These are phyloP conservation scores for Heptranchias perlo DNA, from an alignment of 2,113 vertebrate species.

Conservation along the genomic window DNA sequence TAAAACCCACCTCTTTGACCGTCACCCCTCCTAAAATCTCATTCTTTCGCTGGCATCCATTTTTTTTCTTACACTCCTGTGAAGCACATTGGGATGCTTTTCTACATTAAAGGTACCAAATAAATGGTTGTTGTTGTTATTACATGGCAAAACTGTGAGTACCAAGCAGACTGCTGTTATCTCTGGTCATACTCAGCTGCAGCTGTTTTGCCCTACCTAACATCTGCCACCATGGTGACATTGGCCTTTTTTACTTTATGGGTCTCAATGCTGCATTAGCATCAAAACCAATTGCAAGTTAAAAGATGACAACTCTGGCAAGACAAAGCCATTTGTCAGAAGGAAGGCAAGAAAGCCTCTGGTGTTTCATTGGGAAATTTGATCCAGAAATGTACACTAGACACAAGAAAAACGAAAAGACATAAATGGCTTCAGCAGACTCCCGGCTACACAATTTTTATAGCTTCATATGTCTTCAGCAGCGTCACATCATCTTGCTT, in stretches of 20 bases:
- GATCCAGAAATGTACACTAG: background rate
- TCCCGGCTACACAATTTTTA: background rate
- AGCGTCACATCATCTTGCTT: background rate
- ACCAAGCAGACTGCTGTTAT: background rate
- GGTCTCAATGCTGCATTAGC: background rate
- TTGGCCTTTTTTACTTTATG: background rate
- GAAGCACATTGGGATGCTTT: background rate
- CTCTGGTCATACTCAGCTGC: background rate
- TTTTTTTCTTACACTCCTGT: background rate
- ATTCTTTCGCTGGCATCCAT: background rate
- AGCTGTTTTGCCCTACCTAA: background rate
- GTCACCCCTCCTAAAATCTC: background rate
- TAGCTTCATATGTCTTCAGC: no score
- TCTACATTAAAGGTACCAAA: background rate
- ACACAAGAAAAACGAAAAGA: background rate
- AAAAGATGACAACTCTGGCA: background rate
- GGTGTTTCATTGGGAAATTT: background rate
- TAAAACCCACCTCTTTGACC: background rate
- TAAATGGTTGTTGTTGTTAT: background rate
- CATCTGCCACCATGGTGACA: background rate
- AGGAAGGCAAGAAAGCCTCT: background rate
- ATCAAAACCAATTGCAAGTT: background rate
- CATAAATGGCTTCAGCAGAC: background rate
- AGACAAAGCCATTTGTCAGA: background rate
- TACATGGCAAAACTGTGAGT: background rate